Base-by-base conservation (phyloP, 1,140 invertebrate species). In the Drosophila arawakana region DNA sequence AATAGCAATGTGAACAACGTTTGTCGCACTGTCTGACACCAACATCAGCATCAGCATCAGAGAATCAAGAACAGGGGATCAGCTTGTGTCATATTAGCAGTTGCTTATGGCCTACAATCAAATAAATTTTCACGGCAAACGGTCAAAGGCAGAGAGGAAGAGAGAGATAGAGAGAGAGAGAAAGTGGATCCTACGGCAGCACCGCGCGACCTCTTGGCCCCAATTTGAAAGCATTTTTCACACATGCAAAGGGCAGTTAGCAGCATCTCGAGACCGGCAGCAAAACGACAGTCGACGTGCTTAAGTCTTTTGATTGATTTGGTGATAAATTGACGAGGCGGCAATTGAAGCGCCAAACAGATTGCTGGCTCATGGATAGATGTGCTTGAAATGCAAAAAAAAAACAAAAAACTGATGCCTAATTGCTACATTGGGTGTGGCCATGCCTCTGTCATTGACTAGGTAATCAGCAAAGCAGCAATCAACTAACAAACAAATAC, bases 101-200 rank as follows among this genome's bases (percentile, higher is more conserved):
- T 84, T 81, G 84, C 83, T 88, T 89, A 88, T 88, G 78, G 80
- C 80, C 62, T 65, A 85, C 85, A 89, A 89, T 89, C 85, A 89
- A 89, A 89, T 89, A 89, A 89, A 89, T 89, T 89, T 88, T 89
- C 85, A 85, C 84, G 85, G 72, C 73, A 81, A 79, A 50, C 85
- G 80, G 88, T 89, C 85, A 89, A 89, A 89, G 85, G 65, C 80
- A 81, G 72, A 43, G 49, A 35, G 11, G 8, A 30, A 30, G 25
- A 30, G 25, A 5, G 25, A 30, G 25, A 6, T 1, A 30, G 25
- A 25, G 25, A 25, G 25, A 25, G 25, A 3, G 25, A 3, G 25
- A 21, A 21, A 21, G 18, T 21, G 18, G 18, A 21, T 30, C 25
- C 2, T 30, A 30, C n/a, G 43, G 9, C 4, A 7, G n/a, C 37